A percentile compares a stretch with the other conserved stretches of the same genome.
Conservation (phyloP, 2,888 invertebrate species). For the Mesochorus sp. region DNA sequence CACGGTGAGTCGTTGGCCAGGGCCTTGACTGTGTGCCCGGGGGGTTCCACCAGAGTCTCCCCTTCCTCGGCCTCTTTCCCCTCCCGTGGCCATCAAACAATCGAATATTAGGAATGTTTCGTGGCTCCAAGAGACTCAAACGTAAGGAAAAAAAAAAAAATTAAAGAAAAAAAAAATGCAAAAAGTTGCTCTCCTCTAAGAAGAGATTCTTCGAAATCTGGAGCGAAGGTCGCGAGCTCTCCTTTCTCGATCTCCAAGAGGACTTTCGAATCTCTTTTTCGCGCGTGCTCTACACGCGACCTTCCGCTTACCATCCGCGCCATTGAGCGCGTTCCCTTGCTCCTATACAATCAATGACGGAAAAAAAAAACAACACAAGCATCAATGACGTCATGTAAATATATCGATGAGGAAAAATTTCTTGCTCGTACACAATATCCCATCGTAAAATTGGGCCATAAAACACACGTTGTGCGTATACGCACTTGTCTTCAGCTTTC, state of each 20-base stretch:
- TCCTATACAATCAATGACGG: not conserved
- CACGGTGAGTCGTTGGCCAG: slow-evolving; percentile 75
- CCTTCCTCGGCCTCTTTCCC: not conserved
- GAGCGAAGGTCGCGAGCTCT: slow-evolving; percentile 47
- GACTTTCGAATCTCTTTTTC: slow-evolving; percentile 58
- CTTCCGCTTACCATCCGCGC: slow-evolving; percentile 44
- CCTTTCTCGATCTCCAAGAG: slow-evolving; percentile 28
- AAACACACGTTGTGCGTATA: not conserved
- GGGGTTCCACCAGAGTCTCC: slow-evolving; percentile 59
- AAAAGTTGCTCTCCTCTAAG: slow-evolving; percentile 4
- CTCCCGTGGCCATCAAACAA: slow-evolving; percentile 54
- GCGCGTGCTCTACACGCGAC: slow-evolving; percentile 30
- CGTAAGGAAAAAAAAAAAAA: not conserved
- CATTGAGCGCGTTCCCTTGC: slow-evolving; percentile 13
- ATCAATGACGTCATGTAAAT: not conserved
- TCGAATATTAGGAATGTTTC: slow-evolving; percentile 68
- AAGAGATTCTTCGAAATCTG: slow-evolving; percentile 47
- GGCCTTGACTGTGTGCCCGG: slow-evolving; percentile 75
- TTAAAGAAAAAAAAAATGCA: slow-evolving; percentile 20
- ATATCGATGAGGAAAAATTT: not conserved
- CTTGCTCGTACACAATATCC: not conserved
- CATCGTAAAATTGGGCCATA: slow-evolving; percentile 24
- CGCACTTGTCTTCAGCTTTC: not conserved
- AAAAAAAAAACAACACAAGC: not conserved
- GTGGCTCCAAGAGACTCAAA: not conserved